Evolutionary conservation across 2,888 invertebrate genomes (phyloP), one percentile per base, ranked within the genome.

Genomic region (Ennomos quercinarius): DNA sequence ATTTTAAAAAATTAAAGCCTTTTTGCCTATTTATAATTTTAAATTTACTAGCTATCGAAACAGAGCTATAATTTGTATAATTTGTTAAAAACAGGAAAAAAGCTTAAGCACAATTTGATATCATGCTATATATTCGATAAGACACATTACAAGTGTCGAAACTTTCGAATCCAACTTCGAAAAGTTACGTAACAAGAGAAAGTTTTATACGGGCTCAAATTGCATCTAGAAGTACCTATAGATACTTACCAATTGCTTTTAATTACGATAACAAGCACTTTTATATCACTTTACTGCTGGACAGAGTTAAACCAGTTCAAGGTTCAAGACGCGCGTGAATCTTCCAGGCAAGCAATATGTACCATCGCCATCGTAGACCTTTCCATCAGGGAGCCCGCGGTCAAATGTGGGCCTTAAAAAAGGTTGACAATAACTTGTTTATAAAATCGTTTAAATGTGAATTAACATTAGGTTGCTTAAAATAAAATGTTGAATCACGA

Each of bases 161-260:
- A 54, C 48, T 56, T 43, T 44, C n/a, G n/a, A n/a, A n/a, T n/a
- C 61, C 50, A 59, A 56, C 52, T 53, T 56, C 57, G 56, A 57
- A 58, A 56, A 49, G 36, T 57, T 57, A 57, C 56, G 48, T 57
- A 53, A 63, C 41, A 48, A 47, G 62, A 66, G 67, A 68, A 66
- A 66, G 66, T 68, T 50, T 34, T 49, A 42, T 45, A 13, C 45
- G 41, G 45, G 27, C 27, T 53, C 46, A 39, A 55, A 62, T 65
- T 61, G 57, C 57, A 62, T 52, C 50, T 56, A 54, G 42, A 45
- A 54, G 45, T 34, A 35, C 37, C 3, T n/a, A 34, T 8, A 36
- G 8, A 11, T 39, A 17, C 4, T n/a, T 10, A 27, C 42, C 27
- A 55, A 9, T 11, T 17, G 10, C 3, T 27, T n/a, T n/a, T n/a